Base-by-base conservation (phyloP, 92 coral and sea anemone genomes). In the Zoanthus sociatus region DNA sequence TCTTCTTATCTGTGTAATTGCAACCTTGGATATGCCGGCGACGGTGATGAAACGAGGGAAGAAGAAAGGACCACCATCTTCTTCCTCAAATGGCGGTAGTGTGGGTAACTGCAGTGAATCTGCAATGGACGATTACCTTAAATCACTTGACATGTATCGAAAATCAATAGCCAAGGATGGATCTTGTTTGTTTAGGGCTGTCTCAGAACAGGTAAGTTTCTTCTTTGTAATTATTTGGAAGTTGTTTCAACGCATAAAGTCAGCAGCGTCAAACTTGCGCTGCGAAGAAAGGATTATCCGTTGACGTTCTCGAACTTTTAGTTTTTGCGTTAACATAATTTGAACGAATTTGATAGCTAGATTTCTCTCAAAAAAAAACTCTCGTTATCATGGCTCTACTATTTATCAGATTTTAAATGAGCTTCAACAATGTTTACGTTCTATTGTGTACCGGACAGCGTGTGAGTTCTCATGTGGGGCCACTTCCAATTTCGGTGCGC, bases 131-230 rank as follows among this genome's bases (percentile, higher is more conserved):
- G 95, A 91, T 13, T 97, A 87, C 86, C 84, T 97, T 78, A 88
- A 87, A 17, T 86, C 89, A 67, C 88, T 82, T 30, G 92, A 94
- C 33, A 88, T 97, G 87, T 95, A 93, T 92, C 92, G 99, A 78
- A 97, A 97, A 81, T 97, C 97, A 18, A 95, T 95, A 77, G 99
- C 98, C 73, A 97, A 95, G 88, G 99, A 97, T 90, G 99, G 99
- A 64, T 97, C 99, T 53, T 97, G 99, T 81, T 92, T 97, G 77
- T 97, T 97, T 83, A 93, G 99, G 90, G 99, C 99, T 64, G 99
- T 97, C n/a, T 94, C 99, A 64, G 99, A 97, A 86, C 99, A 97
- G 94, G 99, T 97, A 90, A 82, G 78, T 61, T 9, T 7, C 64
- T 18, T 33, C 69, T 58, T 9, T 63, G 9, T 61, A 66, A 13